Percentiles rank a stretch among this genome's conserved stretches.
phyloP scores from a whole-genome alignment of 2,888 invertebrate species.

The Escarpia spicata region DNA sequence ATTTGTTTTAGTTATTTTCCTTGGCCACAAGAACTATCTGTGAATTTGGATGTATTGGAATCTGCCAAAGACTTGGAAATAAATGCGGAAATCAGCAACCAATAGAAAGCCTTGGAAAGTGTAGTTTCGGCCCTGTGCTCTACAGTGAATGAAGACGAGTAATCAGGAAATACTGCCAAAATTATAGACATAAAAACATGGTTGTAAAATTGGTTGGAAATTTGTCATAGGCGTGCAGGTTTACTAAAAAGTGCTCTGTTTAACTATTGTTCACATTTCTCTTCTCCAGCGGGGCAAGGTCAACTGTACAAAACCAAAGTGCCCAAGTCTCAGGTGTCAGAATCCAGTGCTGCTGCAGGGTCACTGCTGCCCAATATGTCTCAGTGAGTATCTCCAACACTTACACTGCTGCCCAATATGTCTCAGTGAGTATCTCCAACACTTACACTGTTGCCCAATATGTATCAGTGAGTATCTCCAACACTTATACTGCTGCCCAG shows the following conservation, averaged over 20 bases:
- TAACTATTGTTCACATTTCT: slow-evolving; percentile 24
- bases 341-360: slow-evolving; percentile 81
- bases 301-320: slow-evolving; percentile 83
- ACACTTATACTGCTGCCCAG: not conserved
- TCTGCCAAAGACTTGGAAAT: no score
- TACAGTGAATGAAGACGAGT: no score
- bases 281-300: slow-evolving; percentile 81
- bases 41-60: no score
- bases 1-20: no score
- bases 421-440: slow-evolving; percentile 74
- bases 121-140: no score
- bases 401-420: slow-evolving; percentile 85
- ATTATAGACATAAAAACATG: no score
- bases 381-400: slow-evolving; percentile 72
- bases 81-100: no score
- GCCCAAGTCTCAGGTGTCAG: slow-evolving; percentile 81
- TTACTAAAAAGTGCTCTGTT: not conserved
- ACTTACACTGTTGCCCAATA: not conserved
- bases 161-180: no score
- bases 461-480: slow-evolving; percentile 45
- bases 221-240: not conserved
- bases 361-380: slow-evolving; percentile 86
- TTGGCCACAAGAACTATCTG: no score
- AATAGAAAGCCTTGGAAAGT: no score
- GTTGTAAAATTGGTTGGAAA: not conserved